These are phyloP conservation scores for Tragopan temminckii DNA, from an alignment of 2,797 vertebrate genomes.

Conservation along the genomic window DNA sequence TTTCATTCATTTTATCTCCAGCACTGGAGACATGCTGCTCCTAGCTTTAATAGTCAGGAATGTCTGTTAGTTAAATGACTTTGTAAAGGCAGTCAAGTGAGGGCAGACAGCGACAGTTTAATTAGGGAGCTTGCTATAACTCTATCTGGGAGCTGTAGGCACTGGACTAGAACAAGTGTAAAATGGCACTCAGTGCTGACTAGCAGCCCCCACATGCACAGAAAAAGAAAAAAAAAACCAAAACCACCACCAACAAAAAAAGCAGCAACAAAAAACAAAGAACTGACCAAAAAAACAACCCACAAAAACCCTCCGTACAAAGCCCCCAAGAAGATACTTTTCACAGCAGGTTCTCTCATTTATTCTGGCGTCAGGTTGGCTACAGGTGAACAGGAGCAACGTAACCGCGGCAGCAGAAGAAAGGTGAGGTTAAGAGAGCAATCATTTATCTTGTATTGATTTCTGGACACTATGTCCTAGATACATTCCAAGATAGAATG, in stretches of 20 bases:
- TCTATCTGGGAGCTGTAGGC: conserved; percentile 81
- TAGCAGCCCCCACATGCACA: background rate
- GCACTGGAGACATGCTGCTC: conserved; percentile 76
- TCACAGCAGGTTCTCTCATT: conserved; percentile 79
- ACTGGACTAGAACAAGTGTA: conserved; percentile 79
- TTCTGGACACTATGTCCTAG: conserved; percentile 85
- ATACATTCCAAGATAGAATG: conserved; percentile 82
- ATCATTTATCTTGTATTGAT: conserved; percentile 87
- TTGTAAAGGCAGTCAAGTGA: conserved; percentile 81
- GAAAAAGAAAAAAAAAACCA: conserved; percentile 19
- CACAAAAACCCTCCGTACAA: conserved; percentile 28
- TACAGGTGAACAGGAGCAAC: conserved; percentile 81
- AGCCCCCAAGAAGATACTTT: conserved; percentile 64
- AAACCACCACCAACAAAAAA: background rate
- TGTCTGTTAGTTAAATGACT: conserved; percentile 84
- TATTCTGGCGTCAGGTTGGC: conserved; percentile 86
- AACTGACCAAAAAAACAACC: background rate
- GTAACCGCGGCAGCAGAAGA: conserved; percentile 69
- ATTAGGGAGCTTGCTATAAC: conserved; percentile 83
- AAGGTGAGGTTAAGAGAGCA: conserved; percentile 81
- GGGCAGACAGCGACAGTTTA: conserved; percentile 84
- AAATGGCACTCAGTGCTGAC: conserved; percentile 60
- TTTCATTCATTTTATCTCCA: conserved; percentile 81
- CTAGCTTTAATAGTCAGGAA: conserved; percentile 80
- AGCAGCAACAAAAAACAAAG: background rate